Evolutionary conservation across 2,888 invertebrate species (phyloP), one percentile per base, ranked within the genome.

Genomic region (Diogma glabrata): DNA sequence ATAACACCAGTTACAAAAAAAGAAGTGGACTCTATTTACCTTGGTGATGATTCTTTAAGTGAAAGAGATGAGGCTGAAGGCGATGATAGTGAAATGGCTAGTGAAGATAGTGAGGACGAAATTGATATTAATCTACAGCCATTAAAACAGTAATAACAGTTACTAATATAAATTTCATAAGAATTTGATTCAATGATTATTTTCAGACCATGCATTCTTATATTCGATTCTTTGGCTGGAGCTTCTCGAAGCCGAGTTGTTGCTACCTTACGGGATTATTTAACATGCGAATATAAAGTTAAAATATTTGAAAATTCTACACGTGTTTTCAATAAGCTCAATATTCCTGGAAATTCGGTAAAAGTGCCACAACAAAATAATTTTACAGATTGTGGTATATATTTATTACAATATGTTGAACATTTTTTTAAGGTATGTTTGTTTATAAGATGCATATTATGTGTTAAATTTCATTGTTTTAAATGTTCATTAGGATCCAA

Each of bases 291-390:
- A 74, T 83, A 87, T 67, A 79, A 82, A 64, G 79, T 81, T 2
- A 88, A 87, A 74, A 69, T 78, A 51, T 69, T 69, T 46, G 78
- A 75, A 57, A 79, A 82, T 63, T 67, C 78, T 47, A 56, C 60
- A 38, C 65, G 64, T 49, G 36, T 59, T 1, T 93, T 88, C 65
- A 84, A 82, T 57, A 90, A 87, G 66, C 82, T 85, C 60, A 84
- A 83, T 43, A 87, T 95, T 60, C 86, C 86, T 63, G 94, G 93
- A 5, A 81, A 83, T 57, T 83, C 82, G 62, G 90, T 91, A 1
- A 88, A 87, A 72, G 90, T 93, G 56, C 97, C 97, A n/a, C 94
- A 96, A 66, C 99, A 99, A 72, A 88, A 84, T 57, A 99, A 99
- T 74, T 93, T 86, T 65, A 90, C 88, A 36, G 99, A 99, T 68